These are phyloP conservation scores for Rissa tridactyla DNA, from an alignment of 2,113 vertebrate genomes.

Conservation along the genomic window DNA sequence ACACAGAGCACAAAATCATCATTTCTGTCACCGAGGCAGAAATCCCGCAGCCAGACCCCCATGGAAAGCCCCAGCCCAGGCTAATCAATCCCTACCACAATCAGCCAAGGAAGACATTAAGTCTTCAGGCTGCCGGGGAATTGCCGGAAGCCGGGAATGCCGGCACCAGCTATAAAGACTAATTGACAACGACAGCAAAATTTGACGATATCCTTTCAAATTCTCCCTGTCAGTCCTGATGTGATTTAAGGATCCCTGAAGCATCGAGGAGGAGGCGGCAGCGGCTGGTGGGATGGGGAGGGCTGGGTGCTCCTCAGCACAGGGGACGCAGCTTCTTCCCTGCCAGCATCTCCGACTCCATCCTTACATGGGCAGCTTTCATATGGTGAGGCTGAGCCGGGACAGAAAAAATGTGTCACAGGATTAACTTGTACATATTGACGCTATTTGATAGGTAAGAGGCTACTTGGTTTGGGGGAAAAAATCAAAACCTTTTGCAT, in stretches of 20 bases:
- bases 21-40: not conserved
- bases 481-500: not conserved
- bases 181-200: not conserved
- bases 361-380: accelerated
- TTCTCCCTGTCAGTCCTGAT: not conserved
- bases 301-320: not conserved
- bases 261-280: accelerated
- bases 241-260: not conserved
- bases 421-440: not conserved
- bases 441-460: not conserved
- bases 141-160: not conserved
- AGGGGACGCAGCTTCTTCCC: not conserved
- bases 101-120: not conserved
- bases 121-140: not conserved
- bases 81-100: not conserved
- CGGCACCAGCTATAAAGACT: not conserved
- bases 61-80: not conserved
- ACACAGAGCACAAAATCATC: not conserved
- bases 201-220: not conserved
- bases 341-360: not conserved
- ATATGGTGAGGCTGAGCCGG: not conserved
- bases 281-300: accelerated
- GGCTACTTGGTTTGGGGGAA: not conserved
- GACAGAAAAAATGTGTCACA: not conserved
- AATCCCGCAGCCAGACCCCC: not conserved